Percentiles rank a stretch among this genome's conserved stretches.
phyloP scores from a whole-genome alignment of 2,113 vertebrate species.

The Hassar affinis region DNA sequence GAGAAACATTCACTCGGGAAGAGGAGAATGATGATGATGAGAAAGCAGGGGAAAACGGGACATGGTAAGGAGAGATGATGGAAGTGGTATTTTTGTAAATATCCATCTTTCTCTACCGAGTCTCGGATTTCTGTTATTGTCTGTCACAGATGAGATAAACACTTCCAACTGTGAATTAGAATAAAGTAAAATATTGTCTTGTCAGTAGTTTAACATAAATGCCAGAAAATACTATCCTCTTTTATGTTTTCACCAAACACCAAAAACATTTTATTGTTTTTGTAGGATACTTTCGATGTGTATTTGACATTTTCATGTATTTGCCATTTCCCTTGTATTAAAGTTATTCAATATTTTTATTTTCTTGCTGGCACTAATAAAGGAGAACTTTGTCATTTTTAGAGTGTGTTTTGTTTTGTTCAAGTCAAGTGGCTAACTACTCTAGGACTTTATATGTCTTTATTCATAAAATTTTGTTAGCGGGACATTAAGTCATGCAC shows the following conservation, averaged over 20 bases:
- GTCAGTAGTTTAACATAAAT: background rate
- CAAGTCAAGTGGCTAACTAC: background rate
- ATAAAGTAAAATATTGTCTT: background rate
- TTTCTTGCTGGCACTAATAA: background rate
- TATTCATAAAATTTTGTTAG: background rate
- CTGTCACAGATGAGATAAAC: background rate
- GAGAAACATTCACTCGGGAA: conserved; percentile 15
- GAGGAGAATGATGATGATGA: background rate
- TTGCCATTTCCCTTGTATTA: background rate
- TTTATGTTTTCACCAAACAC: background rate
- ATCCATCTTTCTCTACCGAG: background rate
- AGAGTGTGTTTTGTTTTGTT: background rate
- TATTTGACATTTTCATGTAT: conserved; percentile 5
- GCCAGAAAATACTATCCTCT: background rate
- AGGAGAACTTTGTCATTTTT: background rate
- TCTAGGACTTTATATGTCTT: background rate
- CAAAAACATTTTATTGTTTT: background rate
- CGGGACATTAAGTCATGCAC: background rate
- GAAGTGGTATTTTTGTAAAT: background rate
- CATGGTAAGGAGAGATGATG: conserved; percentile 48
- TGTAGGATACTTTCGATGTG: background rate
- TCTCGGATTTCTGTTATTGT: background rate
- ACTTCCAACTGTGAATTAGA: background rate
- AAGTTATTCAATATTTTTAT: background rate
- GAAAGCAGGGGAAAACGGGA: conserved; percentile 50